Base-by-base conservation (phyloP, 2,113 vertebrate species). In the Microtus oregoni region DNA sequence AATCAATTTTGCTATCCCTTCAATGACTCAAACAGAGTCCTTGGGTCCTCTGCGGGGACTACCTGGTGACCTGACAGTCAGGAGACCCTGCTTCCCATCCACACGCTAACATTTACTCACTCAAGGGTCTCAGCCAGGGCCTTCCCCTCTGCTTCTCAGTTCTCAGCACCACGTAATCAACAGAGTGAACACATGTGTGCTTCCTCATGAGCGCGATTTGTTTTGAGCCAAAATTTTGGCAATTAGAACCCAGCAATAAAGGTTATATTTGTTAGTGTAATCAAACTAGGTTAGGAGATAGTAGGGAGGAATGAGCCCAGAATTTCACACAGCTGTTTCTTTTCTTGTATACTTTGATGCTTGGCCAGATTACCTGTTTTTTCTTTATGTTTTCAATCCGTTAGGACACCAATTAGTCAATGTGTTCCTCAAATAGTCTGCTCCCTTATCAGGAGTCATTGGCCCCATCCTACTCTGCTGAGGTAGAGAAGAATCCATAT, bases 191-290 rank as follows among this genome's bases (percentile, higher is more conserved):
- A 65, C 61, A 94, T 61, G 22, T 52, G 7, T 70, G n/a, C 6
- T 90, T 92, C 67, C 73, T 72, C 65, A 9, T 67, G 41, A 76
- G 6, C 14, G 52, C 65, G 13, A 38, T 92, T 90, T 83, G 15
- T 11, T 92, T 94, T 93, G 87, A 93, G 58, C 7, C 72, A 86
- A 81, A 90, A 78, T 28, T 67, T 30, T 88, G 90, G n/a, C 3
- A 63, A 63, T 85, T 52, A 76, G 30, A 47, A 90, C 7, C 38
- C 58, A 92, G 14, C 52, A 72, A n/a, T 38, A 82, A 91, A 65
- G 26, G 24, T 72, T 32, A 70, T 50, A 88, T 83, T 55, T 47
- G 4, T 52, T 68, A 2, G 65, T 75, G 11, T 70, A 47, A 61
- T 17, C 5, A 6, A 22, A n/a, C 47, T 73, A 77, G 52, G 20